These are phyloP conservation scores for Andrena marginata DNA, from an alignment of 2,888 invertebrate species.

Conservation along the genomic window DNA sequence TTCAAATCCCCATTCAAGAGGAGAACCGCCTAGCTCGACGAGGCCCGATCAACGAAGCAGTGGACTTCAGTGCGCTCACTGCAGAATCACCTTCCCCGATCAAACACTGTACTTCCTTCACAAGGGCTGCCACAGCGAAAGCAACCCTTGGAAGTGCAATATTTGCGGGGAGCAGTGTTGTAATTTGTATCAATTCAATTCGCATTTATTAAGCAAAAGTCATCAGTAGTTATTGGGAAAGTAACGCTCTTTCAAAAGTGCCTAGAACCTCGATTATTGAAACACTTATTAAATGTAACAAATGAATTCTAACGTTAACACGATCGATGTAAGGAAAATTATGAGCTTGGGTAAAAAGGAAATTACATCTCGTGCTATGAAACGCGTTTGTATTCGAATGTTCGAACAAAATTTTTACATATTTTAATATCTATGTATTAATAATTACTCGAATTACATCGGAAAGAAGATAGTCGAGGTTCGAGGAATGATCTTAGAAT, in stretches of 20 bases:
- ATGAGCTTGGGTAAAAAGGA: conserved; percentile 1
- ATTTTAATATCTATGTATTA: conserved; percentile 12
- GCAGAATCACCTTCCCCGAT: conserved; percentile 96
- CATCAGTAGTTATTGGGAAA: conserved; percentile 87
- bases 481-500: conserved; percentile 33
- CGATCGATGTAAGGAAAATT: conserved; percentile 4
- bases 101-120: conserved; percentile 98
- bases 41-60: conserved; percentile 87
- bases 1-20: conserved; percentile 85
- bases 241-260: conserved; percentile 18
- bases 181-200: conserved; percentile 98
- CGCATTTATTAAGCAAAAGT: conserved; percentile 96
- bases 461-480: conserved; percentile 45
- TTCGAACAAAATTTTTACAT: conserved; percentile 1
- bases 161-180: conserved; percentile 98
- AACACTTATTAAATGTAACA: conserved; percentile 6
- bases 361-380: not conserved
- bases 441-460: conserved; percentile 1
- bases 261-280: conserved; percentile 46
- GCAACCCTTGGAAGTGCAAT: conserved; percentile 99
- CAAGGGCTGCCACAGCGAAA: conserved; percentile 98
- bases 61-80: conserved; percentile 93
- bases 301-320: conserved; percentile 1
- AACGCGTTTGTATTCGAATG: not conserved
- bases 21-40: conserved; percentile 89